Evolutionary conservation across 2,797 vertebrate species (phyloP).

Genomic region (Lacerta bilineata): DNA sequence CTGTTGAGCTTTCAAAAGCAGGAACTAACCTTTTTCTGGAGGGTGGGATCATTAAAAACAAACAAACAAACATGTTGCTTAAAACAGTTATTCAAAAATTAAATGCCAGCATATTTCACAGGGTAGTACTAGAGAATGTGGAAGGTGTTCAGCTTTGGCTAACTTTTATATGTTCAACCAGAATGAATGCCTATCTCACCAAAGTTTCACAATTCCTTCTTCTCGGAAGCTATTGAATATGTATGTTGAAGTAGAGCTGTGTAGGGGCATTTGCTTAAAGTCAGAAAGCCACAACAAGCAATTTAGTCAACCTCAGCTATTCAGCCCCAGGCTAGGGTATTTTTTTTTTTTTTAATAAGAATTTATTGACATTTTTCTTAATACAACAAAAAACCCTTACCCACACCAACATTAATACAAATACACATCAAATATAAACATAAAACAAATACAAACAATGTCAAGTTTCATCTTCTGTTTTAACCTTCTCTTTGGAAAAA

Average conservation of each 20-base stretch:
- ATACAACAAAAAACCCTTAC: too few relatives aligned
- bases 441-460: too few relatives aligned
- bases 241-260: not conserved
- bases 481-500: too few relatives aligned
- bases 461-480: too few relatives aligned
- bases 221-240: conserved; percentile 43
- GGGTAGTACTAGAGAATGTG: not conserved
- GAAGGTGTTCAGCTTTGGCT: not conserved
- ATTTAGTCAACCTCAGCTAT: conserved; percentile 54
- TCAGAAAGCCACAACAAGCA: conserved; percentile 27
- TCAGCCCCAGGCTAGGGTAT: conserved; percentile 21
- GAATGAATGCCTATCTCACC: conserved; percentile 10
- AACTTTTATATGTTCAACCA: conserved; percentile 10
- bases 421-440: too few relatives aligned
- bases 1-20: conserved; percentile 3
- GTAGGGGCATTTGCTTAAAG: conserved; percentile 31
- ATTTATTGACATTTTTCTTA: too few relatives aligned
- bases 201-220: conserved; percentile 25
- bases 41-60: not conserved
- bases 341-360: too few relatives aligned
- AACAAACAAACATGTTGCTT: not conserved
- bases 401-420: too few relatives aligned
- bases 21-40: conserved; percentile 20
- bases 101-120: not conserved
- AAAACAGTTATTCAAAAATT: conserved; percentile 21